A percentile compares a stretch with the other conserved stretches of the same genome.
Evolutionary conservation across 1,140 invertebrate species (phyloP).

Genomic region (Meloidogyne floridensis): DNA sequence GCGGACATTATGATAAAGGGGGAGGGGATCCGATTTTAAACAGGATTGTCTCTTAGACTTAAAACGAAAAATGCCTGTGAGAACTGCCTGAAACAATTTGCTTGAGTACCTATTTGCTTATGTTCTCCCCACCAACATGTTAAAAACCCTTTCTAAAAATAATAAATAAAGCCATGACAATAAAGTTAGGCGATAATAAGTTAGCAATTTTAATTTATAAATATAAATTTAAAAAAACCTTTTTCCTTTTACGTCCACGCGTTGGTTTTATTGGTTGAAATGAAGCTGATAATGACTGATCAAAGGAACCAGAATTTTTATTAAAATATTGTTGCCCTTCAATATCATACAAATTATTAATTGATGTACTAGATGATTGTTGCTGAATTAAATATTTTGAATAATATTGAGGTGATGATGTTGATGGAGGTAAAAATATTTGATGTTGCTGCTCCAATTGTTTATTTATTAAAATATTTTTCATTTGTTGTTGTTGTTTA

Average conservation of each 20-base stretch:
- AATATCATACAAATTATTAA: background rate
- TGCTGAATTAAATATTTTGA: background rate
- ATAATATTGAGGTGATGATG: background rate
- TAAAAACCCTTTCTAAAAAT: no score
- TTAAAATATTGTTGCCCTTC: background rate
- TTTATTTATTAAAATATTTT: background rate
- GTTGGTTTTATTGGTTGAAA: conserved; percentile 46
- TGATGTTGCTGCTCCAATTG: background rate
- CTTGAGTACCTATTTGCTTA: no score
- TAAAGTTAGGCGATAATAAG: no score
- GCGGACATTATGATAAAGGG: no score
- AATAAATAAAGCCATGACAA: no score
- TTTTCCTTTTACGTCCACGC: conserved; percentile 54
- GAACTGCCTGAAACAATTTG: no score
- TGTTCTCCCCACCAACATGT: no score
- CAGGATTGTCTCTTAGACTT: no score
- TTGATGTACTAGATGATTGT: background rate
- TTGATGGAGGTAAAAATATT: background rate
- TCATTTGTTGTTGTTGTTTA: conserved; percentile 61
- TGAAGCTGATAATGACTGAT: background rate
- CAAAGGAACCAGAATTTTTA: background rate
- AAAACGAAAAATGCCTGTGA: no score
- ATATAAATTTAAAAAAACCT: conserved; percentile 11
- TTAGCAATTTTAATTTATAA: background rate
- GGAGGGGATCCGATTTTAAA: no score